Evolutionary conservation across 2,888 invertebrate species (phyloP), one percentile per base, ranked within the genome.

Genomic region (Pollenia labialis): DNA sequence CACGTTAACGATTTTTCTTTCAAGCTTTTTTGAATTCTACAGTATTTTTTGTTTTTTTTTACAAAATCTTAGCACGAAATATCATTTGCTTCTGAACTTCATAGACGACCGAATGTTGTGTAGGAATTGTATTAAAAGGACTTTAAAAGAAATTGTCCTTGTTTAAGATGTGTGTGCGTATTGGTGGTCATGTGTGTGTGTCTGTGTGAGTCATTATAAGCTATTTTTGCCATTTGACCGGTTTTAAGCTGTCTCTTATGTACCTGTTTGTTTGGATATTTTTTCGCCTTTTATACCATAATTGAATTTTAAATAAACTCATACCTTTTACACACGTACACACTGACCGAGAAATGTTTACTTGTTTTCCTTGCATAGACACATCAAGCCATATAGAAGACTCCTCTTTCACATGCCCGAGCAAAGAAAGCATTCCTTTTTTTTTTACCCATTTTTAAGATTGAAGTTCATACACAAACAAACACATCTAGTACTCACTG

Each of bases 281-380:
- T 85, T 88, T 86, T 84, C 86, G 84, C 81, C 76, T 80, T 64
- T 79, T 72, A 83, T 84, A 87, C 89, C 90, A 90, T 93, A 92
- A 92, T 93, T 92, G 93, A 93, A 92, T 92, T 92, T 92, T 93
- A 92, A 93, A 93, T 92, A 92, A 93, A 92, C 91, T 91, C 81
- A 72, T 81, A 80, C 80, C 56, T 56, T 6, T 50, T 40, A 14
- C 16, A 18, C 11, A 62, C 46, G 71, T n/a, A 66, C 16, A 16
- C 11, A 56, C 14, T 56, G n/a, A 44, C 6, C 32, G 46, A 69
- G 12, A 58, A 71, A 12, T 80, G 32, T 50, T 60, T 71, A 52
- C 71, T 80, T 75, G 75, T 71, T 69, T 23, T 46, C 60, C 9
- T 18, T 64, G 48, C 40, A 50, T 44, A 18, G 32, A 32, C 44